Base-by-base conservation (phyloP, 2,797 vertebrate species). In the Sebastes steindachneri region DNA sequence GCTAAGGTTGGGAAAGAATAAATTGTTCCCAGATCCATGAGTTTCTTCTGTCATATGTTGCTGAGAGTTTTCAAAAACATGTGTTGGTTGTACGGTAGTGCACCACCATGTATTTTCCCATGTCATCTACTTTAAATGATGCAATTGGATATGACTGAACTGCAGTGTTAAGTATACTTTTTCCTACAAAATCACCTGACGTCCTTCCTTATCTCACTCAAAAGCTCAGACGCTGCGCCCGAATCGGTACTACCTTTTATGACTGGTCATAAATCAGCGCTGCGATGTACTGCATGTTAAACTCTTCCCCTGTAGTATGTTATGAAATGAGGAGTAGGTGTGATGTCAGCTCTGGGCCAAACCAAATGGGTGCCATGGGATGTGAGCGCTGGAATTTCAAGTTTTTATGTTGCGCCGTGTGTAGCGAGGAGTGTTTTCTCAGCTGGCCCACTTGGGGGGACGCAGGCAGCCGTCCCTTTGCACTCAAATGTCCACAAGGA, bases 391-490 rank as follows among this genome's bases (percentile, higher is more conserved):
- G 82, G 68, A 84, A 85, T 86, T 88, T 74, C 4, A 35, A 9
- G 5, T 64, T 68, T 87, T 72, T 79, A 64, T 37, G 37, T 81
- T 76, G 58, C 11, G 3, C 4, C 71, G 76, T 73, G 68, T 65
- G 85, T 64, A 65, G 64, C 21, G 8, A 81, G 73, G 74, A 79
- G 57, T 94, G 89, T 94, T 95, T 92, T 94, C 86, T 94, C 92
- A 95, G 93, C 94, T 95, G 94, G 75, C 84, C 64, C 55, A 23
- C 82, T 81, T 67, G 57, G 60, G 83, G 79, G 78, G 82, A 90
- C 26, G 65, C 80, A 82, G 55, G 76, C 79, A 57, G 66, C 48
- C 29, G 8, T 88, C 83, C 78, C 65, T 78, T 80, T 80, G 72
- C 59, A 14, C 87, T 85, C 67, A 68, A 83, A 82, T 66, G 83